Conservation (phyloP, 2,888 invertebrate genomes). For the Prosapia bicincta region DNA sequence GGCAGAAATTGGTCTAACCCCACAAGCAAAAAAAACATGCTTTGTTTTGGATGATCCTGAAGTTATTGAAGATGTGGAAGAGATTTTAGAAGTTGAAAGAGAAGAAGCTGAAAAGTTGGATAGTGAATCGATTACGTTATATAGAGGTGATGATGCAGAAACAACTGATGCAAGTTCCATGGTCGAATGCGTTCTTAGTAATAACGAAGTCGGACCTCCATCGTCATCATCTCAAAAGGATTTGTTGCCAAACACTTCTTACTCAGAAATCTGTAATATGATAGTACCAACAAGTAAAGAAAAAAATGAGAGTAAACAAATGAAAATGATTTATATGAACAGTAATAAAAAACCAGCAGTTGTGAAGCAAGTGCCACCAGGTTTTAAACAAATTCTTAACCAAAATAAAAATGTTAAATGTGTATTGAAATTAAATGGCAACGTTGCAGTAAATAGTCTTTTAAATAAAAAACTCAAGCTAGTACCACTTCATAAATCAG, state of each 20-base stretch:
- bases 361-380: background rate
- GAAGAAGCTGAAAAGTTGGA: background rate
- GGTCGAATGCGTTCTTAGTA: background rate
- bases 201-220: background rate
- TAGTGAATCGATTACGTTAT: background rate
- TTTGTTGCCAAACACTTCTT: background rate
- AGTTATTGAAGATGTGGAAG: background rate
- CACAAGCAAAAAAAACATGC: background rate
- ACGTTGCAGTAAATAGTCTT: background rate
- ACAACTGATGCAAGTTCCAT: background rate
- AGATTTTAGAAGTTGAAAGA: background rate
- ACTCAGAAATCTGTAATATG: background rate
- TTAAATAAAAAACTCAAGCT: background rate
- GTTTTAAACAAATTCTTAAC: background rate
- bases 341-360: background rate
- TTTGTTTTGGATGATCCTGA: background rate
- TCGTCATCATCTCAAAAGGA: background rate
- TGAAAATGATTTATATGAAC: background rate
- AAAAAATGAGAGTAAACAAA: background rate
- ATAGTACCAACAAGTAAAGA: background rate
- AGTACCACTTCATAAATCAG: background rate
- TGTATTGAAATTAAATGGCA: background rate
- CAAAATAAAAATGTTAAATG: background rate
- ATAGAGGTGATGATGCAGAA: background rate
- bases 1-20: constrained; percentile 15